Base-by-base conservation (phyloP, 23 tunicate species). In the Styela plicata region DNA sequence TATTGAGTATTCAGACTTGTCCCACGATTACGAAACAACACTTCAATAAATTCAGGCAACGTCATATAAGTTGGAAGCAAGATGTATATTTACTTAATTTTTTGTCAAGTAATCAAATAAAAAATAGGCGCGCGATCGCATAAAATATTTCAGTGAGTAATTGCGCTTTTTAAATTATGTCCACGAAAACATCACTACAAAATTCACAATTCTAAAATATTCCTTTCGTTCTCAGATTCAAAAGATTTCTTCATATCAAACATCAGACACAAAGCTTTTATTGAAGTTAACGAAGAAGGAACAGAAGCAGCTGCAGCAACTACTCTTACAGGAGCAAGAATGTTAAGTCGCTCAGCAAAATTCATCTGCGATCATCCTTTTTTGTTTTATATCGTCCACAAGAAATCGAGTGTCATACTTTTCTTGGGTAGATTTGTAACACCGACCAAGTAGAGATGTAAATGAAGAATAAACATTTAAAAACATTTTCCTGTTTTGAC, bases 281-380 rank as follows among this genome's bases (percentile, higher is more conserved):
- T 76, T 1, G 81, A 76, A 1, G 81, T 76, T 19, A 37, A 76
- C 69, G 81, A 76, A n/a, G 64, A 76, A 34, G 81, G 81, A 0
- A 76, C 81, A 13, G 64, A 76, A 76, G 81, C 81, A 0, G 81
- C 64, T 1, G 81, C 81, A 1, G 81, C 66, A 1, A 76, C 81
- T 21, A 36, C 31, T 10, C 30, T 44, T 34, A 25, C 80, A 5
- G 31, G 29, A 25, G 52, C 80, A 2, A 75, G 64, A 21, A 75
- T 16, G 37, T 24, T 52, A 13, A 36, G 27, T 25, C 63, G 26
- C 3, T 26, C 52, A 22, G 24, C 1, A 2, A 34, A 1, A 0
- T 76, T 93, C 0, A 84, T 34, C 23, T 93, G 98, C 70, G 93
- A 93, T 69, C 98, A 88, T 80, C 98, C 98, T 0, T 93, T 93